phyloP scores from a whole-genome alignment of 2,113 vertebrate genomes.

The Cavia porcellus region DNA sequence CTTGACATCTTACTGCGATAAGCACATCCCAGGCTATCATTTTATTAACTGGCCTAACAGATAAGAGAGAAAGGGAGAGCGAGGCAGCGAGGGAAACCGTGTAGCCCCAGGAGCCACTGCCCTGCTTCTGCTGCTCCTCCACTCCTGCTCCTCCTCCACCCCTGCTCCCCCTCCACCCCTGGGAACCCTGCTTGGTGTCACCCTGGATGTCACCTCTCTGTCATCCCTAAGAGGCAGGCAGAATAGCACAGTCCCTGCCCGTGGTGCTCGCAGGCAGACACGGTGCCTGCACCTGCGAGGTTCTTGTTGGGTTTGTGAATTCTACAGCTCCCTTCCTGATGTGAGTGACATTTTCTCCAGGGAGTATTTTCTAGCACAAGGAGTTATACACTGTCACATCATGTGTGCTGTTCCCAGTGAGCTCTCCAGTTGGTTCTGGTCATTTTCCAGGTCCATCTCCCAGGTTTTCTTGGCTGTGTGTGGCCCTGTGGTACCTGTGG shows the following conservation, averaged over 20 bases:
- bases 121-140: background rate
- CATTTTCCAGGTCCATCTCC: too few relatives aligned
- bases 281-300: background rate
- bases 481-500: background rate
- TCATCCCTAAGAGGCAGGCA: too few relatives aligned
- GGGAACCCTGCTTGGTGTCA: background rate
- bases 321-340: background rate
- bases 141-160: background rate
- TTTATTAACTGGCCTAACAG: background rate
- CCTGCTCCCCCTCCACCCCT: background rate
- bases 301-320: background rate
- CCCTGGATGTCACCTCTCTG: background rate
- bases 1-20: background rate
- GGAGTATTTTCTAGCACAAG: background rate
- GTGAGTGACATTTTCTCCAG: background rate
- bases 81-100: background rate
- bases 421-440: fast-evolving
- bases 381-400: fast-evolving
- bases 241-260: background rate
- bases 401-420: background rate
- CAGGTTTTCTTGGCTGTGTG: background rate
- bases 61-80: background rate
- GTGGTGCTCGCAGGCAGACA: too few relatives aligned
- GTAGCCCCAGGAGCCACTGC: fast-evolving
- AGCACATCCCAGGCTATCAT: background rate